Percentiles rank a stretch among this genome's conserved stretches.
Conservation (phyloP, 2,113 vertebrate species). For the Echinops telfairi region DNA sequence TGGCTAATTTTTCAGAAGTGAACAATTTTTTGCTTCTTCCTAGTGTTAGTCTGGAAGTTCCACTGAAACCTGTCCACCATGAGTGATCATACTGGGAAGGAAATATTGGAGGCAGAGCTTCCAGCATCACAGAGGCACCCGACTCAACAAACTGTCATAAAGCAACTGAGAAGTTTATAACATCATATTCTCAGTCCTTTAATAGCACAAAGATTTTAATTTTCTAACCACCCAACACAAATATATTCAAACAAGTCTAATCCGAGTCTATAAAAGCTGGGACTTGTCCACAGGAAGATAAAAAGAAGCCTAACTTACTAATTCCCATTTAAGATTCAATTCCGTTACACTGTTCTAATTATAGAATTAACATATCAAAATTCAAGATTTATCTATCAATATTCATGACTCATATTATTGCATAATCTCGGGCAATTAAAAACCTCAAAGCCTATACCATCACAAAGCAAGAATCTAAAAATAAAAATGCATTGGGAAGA, state of each 20-base stretch:
- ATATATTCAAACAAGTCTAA: constrained; percentile 20
- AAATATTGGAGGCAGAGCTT: too few species aligned
- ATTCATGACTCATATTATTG: constrained; percentile 46
- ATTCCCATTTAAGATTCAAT: not conserved
- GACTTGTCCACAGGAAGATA: not conserved
- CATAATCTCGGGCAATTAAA: constrained; percentile 59
- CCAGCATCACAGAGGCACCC: too few species aligned
- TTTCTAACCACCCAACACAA: constrained; percentile 1
- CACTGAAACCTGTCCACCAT: too few species aligned
- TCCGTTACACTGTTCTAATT: constrained; percentile 44
- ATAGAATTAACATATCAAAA: constrained; percentile 19
- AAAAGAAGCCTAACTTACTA: not conserved
- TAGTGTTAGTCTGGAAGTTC: too few species aligned
- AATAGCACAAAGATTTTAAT: constrained; percentile 18
- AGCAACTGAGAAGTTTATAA: not conserved
- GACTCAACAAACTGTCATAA: not conserved
- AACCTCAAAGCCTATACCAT: constrained; percentile 41
- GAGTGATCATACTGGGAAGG: too few species aligned
- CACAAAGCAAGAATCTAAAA: constrained; percentile 56
- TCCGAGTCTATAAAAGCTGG: constrained; percentile 13
- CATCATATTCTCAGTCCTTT: not conserved
- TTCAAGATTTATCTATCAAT: constrained; percentile 54
- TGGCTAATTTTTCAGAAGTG: too few species aligned
- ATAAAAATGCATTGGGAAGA: constrained; percentile 49
- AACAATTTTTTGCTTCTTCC: too few species aligned